Conservation (phyloP, 2,888 invertebrate species). For the Himalopsyche anomala region DNA sequence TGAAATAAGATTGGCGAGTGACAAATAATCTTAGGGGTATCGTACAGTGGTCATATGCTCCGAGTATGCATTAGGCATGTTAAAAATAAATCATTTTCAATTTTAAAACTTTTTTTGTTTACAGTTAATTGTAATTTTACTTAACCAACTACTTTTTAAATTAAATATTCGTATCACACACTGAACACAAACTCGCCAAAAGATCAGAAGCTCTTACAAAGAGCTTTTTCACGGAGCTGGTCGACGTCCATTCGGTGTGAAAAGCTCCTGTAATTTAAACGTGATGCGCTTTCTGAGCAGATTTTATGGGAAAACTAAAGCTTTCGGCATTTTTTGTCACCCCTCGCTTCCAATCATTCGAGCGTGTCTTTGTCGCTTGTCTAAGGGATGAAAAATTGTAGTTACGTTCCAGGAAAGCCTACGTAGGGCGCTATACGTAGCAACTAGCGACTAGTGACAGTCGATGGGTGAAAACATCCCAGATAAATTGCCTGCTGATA, state of each 20-base stretch:
- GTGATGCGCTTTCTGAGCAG: slow-evolving; percentile 15
- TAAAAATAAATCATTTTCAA: no score
- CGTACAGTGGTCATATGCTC: no score
- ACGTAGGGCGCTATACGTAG: background rate
- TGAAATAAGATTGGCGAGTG: no score
- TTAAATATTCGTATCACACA: background rate
- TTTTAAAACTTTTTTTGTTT: no score
- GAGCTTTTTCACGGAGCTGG: background rate
- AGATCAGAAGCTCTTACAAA: background rate
- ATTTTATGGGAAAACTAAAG: slow-evolving; percentile 1
- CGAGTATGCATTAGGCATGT: no score
- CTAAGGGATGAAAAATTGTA: slow-evolving; percentile 16
- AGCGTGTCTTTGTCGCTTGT: slow-evolving; percentile 14
- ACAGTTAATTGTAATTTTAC: no score
- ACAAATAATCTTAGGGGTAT: no score
- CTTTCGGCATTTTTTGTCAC: background rate
- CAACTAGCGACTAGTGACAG: background rate
- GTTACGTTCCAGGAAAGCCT: background rate
- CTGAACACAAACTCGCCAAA: background rate
- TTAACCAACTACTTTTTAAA: no score
- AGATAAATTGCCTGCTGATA: background rate
- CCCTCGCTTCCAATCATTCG: background rate
- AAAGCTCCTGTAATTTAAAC: slow-evolving; percentile 1
- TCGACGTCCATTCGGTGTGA: background rate
- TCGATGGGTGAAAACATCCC: background rate